Conservation (phyloP, 2,113 vertebrate genomes). For the Panurus biarmicus region DNA sequence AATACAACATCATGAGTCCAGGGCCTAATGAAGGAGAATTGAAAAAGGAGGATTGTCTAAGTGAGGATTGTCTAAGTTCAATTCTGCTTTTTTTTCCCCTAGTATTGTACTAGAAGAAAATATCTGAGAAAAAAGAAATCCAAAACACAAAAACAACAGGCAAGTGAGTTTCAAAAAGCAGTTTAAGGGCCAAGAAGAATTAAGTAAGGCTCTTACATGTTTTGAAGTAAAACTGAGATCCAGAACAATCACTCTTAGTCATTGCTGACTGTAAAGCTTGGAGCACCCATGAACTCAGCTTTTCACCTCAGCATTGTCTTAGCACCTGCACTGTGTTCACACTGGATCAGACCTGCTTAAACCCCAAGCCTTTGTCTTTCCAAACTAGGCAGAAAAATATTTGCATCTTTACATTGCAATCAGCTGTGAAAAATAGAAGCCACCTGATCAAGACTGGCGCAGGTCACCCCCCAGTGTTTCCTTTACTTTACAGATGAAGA, state of each 20-base stretch:
- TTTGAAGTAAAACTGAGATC: neutral
- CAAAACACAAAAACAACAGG: neutral
- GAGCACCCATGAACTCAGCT: neutral
- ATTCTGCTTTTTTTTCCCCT: neutral
- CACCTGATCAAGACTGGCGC: neutral
- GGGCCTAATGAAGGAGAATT: neutral
- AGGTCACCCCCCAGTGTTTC: neutral
- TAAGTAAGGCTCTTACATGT: neutral
- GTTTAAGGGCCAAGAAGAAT: neutral
- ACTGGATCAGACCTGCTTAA: neutral
- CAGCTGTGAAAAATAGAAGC: neutral
- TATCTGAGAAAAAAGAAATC: neutral
- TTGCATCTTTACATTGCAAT: neutral
- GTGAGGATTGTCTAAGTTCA: neutral
- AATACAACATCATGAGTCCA: neutral
- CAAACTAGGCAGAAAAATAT: neutral
- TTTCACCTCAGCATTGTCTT: neutral
- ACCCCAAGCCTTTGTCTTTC: neutral
- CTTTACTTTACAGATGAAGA: neutral
- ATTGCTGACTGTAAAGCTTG: neutral
- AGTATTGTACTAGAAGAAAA: neutral
- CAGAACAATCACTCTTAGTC: neutral
- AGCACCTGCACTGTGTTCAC: neutral
- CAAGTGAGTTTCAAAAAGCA: neutral
- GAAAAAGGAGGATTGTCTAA: neutral